Percentiles rank a stretch among this genome's conserved stretches.
Evolutionary conservation across 2,797 vertebrate species (phyloP).

Genomic region (Malurus splendens): DNA sequence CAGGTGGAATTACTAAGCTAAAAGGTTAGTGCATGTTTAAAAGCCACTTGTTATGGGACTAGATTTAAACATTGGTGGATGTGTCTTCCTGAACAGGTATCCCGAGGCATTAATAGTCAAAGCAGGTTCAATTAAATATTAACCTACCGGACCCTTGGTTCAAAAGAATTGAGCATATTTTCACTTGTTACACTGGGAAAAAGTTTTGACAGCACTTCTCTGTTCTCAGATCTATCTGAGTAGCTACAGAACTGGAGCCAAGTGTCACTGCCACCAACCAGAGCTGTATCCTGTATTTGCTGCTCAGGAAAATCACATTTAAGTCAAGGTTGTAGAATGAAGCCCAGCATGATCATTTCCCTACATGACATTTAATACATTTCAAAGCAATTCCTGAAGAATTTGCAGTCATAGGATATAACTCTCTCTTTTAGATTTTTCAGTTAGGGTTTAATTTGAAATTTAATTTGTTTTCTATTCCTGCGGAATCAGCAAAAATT

Average conservation of each 20-base stretch:
- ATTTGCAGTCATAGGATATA: neutral
- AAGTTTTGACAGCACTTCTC: neutral
- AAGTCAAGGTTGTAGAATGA: neutral
- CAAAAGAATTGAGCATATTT: neutral
- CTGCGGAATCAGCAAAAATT: neutral
- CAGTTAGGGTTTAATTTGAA: neutral
- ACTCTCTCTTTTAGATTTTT: neutral
- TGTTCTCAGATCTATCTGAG: neutral
- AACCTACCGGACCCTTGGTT: neutral
- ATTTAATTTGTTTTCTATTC: neutral
- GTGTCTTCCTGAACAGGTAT: neutral
- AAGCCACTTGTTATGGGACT: neutral
- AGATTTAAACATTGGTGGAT: neutral
- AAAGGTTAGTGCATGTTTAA: neutral
- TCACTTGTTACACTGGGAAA: neutral
- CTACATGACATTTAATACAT: neutral
- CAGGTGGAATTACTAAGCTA: neutral
- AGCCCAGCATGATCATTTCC: neutral
- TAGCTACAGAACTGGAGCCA: rapidly evolving
- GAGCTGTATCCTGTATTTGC: neutral
- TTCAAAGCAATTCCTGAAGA: neutral
- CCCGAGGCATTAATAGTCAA: neutral
- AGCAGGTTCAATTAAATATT: neutral
- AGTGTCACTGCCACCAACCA: neutral
- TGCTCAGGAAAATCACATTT: neutral